Evolutionary conservation across 2,113 vertebrate species (phyloP).

Genomic region (Telmatochromis sp.): DNA sequence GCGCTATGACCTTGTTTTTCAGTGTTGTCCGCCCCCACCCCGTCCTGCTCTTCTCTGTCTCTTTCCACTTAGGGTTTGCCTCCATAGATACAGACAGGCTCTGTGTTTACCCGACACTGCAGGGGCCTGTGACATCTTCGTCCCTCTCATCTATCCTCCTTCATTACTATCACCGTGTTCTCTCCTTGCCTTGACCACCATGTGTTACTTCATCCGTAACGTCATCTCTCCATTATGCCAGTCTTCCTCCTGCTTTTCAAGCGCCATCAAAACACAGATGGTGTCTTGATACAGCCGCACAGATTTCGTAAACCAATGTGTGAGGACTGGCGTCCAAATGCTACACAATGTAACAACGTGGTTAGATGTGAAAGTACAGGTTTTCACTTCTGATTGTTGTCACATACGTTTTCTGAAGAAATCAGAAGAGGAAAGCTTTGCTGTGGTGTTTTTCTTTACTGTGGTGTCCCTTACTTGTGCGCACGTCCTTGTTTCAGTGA

Average conservation of each 20-base stretch:
- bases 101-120: conserved; percentile 56
- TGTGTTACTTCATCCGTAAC: conserved; percentile 11
- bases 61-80: conserved; percentile 57
- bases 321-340: background rate
- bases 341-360: background rate
- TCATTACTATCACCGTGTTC: background rate
- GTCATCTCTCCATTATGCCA: background rate
- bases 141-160: background rate
- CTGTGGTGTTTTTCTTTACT: background rate
- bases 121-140: conserved; percentile 24
- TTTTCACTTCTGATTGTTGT: background rate
- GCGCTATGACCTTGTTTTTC: conserved; percentile 73
- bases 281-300: background rate
- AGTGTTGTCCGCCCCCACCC: conserved; percentile 57
- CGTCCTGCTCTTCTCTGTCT: conserved; percentile 39
- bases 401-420: conserved; percentile 21
- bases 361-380: conserved; percentile 17
- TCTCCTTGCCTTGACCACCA: conserved; percentile 34
- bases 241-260: background rate
- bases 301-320: background rate
- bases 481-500: conserved; percentile 22
- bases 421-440: conserved; percentile 2
- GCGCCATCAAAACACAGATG: conserved; percentile 21
- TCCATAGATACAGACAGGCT: conserved; percentile 67
- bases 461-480: background rate